Evolutionary conservation across 53 echinoderm and acorn worm species (phyloP).

Genomic region (Holothuria scabra): DNA sequence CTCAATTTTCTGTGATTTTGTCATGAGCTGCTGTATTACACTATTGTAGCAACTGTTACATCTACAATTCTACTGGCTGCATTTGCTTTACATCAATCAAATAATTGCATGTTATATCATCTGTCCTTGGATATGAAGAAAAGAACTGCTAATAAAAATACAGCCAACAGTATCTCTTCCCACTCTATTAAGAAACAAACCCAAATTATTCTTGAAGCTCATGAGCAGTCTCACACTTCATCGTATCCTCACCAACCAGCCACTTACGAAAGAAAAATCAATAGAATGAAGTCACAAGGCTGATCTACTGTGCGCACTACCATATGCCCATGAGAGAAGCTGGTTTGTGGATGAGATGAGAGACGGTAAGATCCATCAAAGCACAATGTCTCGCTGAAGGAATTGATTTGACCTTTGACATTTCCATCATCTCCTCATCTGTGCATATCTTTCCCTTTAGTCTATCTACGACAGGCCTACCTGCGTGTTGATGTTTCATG

Average conservation of each 20-base stretch:
- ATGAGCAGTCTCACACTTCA: slow-evolving; percentile 3
- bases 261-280: slow-evolving; percentile 29
- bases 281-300: slow-evolving; percentile 26
- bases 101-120: no score
- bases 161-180: no score
- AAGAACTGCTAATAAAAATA: no score
- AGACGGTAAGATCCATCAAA: slow-evolving; percentile 28
- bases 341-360: not conserved
- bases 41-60: no score
- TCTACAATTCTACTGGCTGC: no score
- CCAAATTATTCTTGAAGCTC: slow-evolving; percentile 20
- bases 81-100: no score
- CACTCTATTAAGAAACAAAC: no score
- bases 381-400: slow-evolving; percentile 18
- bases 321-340: slow-evolving; percentile 8
- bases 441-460: slow-evolving; percentile 13
- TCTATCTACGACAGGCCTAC: no score
- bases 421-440: slow-evolving; percentile 40
- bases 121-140: no score
- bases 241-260: slow-evolving; percentile 3
- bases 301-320: slow-evolving; percentile 2
- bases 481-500: no score
- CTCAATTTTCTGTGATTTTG: no score
- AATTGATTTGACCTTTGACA: slow-evolving; percentile 46
- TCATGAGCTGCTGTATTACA: no score